phyloP scores from a whole-genome alignment of 92 coral and sea anemone genomes.

The Pocillopora meandrina region DNA sequence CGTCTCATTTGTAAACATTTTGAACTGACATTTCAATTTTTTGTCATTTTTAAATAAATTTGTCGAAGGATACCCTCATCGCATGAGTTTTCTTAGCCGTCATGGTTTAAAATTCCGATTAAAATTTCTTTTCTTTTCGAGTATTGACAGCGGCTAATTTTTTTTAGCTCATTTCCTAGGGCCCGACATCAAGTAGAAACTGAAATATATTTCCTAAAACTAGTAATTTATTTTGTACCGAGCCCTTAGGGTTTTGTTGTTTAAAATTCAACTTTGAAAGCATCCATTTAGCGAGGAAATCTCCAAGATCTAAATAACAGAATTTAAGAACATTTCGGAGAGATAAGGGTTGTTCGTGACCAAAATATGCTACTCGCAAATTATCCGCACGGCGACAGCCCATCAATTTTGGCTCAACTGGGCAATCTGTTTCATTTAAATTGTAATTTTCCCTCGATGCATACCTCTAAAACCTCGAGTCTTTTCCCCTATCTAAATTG shows the following conservation, averaged over 20 bases:
- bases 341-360: background rate
- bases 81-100: too few relatives aligned
- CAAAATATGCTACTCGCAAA: background rate
- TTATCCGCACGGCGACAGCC: background rate
- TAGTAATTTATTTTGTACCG: background rate
- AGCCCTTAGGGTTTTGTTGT: background rate
- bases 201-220: background rate
- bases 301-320: background rate
- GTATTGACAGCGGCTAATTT: too few relatives aligned
- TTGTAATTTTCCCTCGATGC: too few relatives aligned
- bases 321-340: background rate
- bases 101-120: too few relatives aligned
- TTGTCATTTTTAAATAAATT: background rate
- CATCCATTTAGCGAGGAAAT: background rate
- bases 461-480: too few relatives aligned
- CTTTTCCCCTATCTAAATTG: too few relatives aligned
- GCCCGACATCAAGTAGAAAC: background rate
- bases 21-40: background rate
- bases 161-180: too few relatives aligned
- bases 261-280: background rate
- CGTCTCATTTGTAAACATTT: slow-evolving; percentile 10
- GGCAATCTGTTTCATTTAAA: background rate
- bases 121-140: too few relatives aligned
- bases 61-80: too few relatives aligned
- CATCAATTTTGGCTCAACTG: background rate